Base-by-base conservation (phyloP, 30 jellyfish, hydroid and myxozoan species). In the Hydra vulgaris region DNA sequence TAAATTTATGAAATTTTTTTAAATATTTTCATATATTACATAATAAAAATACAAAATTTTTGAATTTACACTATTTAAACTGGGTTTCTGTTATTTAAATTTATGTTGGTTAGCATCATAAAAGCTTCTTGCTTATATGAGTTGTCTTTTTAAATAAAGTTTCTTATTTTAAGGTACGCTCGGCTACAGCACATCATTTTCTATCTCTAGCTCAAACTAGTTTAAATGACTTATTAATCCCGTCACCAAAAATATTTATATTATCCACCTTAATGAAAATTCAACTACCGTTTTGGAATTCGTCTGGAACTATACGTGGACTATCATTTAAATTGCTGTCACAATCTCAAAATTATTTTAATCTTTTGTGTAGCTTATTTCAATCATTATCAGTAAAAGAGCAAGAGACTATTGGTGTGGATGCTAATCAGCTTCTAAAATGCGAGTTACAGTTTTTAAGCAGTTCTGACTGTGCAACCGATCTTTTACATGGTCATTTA, bases 211-310 rank as follows among this genome's bases (percentile, higher is more conserved):
- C 95, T 53, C 81, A 77, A 0, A 77, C 96, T 0, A 82, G 74
- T 7, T 77, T 74, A 0, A 53, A 21, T 15, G 95, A 80, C 15
- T 82, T 93, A n/a, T 71, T 73, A 56, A 90, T 83, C 7, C 88
- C 83, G 71, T 71, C 84, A 54, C 82, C 96, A 18, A 83, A 88
- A 74, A 83, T 81, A 22, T 92, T 79, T 76, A 88, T 92, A 52
- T 27, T 92, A 76, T 72, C 88, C 22, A 77, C 94, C 0, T 78
- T 92, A 72, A 80, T 92, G 56, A 87, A 92, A 71, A 86, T 96
- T 18, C 96, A 88, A 8, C 72, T 92, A 21, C 98, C 96, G 8
- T 79, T 83, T 26, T 92, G 98, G 98, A 87, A 86, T 54, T 85
- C 88, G 17, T 79, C 98, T 0, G 77, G 95, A 18, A 87, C 89